Percentiles rank a stretch among this genome's conserved stretches.
These are phyloP conservation scores for Clostera curtula DNA, from an alignment of 2,888 invertebrate genomes.

Conservation along the genomic window DNA sequence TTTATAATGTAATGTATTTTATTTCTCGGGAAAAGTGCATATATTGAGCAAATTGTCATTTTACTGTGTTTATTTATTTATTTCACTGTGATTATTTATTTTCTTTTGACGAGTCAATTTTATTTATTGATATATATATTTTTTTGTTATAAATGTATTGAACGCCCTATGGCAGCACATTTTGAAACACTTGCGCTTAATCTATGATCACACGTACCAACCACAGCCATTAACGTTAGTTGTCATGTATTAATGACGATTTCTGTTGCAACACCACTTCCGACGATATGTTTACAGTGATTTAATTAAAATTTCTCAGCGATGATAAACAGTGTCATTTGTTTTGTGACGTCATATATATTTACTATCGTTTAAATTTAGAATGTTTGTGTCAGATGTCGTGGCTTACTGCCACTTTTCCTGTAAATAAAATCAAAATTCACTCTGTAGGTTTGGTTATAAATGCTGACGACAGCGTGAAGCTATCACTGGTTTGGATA, in stretches of 20 bases:
- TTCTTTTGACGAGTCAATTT: no score
- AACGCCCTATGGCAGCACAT: slow-evolving; percentile 15
- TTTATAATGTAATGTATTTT: no score
- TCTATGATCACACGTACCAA: slow-evolving; percentile 18
- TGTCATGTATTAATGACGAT: slow-evolving; percentile 46
- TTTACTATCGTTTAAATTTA: slow-evolving; percentile 2
- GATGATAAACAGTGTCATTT: slow-evolving; percentile 31
- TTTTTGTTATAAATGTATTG: slow-evolving; percentile 14
- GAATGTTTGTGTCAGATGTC: slow-evolving; percentile 5
- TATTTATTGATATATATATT: no score
- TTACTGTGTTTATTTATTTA: no score
- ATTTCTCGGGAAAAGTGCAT: no score
- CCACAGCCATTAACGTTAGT: slow-evolving; percentile 37
- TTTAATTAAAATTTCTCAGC: slow-evolving; percentile 47
- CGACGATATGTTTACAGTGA: slow-evolving; percentile 37
- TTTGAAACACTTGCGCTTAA: slow-evolving; percentile 17
- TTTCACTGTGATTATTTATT: no score
- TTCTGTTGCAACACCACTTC: slow-evolving; percentile 26
- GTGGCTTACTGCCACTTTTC: no score
- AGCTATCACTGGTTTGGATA: no score
- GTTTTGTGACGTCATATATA: slow-evolving; percentile 29
- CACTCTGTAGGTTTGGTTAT: no score
- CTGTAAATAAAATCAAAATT: no score
- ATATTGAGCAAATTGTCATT: no score
- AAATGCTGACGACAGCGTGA: no score